Evolutionary conservation across 2,888 invertebrate genomes (phyloP).

Genomic region (Ischnus inquisitorius): DNA sequence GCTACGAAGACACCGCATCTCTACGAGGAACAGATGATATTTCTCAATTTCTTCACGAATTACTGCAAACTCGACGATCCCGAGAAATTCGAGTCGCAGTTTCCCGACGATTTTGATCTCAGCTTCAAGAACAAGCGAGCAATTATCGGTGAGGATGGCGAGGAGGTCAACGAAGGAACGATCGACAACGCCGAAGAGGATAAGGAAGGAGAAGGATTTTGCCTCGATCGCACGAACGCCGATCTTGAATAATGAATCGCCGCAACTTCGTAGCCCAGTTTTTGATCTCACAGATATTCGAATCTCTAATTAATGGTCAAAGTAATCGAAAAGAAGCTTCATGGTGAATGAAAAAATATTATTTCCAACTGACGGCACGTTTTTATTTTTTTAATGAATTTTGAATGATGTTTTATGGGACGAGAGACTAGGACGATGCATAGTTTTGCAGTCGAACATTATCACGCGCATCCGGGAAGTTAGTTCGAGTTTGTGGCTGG

Average conservation of each 20-base stretch:
- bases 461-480: conserved; percentile 1
- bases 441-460: not conserved
- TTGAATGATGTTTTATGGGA: not conserved
- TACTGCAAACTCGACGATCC: conserved; percentile 79
- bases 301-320: no score
- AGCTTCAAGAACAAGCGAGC: conserved; percentile 70
- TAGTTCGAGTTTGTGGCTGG: conserved; percentile 14
- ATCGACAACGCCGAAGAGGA: conserved; percentile 14
- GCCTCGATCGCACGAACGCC: conserved; percentile 6
- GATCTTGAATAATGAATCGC: not conserved
- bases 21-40: conserved; percentile 77
- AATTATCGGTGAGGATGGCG: conserved; percentile 28
- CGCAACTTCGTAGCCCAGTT: no score
- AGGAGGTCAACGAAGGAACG: conserved; percentile 31
- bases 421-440: no score
- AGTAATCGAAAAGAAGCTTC: no score
- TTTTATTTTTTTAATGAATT: not conserved
- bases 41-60: conserved; percentile 79
- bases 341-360: no score
- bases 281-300: no score
- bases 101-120: conserved; percentile 79
- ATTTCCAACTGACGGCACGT: no score
- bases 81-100: conserved; percentile 79
- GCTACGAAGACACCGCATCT: conserved; percentile 68
- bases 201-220: conserved; percentile 50